Conservation (phyloP, 2,888 invertebrate species). For the Tridacna crocea region DNA sequence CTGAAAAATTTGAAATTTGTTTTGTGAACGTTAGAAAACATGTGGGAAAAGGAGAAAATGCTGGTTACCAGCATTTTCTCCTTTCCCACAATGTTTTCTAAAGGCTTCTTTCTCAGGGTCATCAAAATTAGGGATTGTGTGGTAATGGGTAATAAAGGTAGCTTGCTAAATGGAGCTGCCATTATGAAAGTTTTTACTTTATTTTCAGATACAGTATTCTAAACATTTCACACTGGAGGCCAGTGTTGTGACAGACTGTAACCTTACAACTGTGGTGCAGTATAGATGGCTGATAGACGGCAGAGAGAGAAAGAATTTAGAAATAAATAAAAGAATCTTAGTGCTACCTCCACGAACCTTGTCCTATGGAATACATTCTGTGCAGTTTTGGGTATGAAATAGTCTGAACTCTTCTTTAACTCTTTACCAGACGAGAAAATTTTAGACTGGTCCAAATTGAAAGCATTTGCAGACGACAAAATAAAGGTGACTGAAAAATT, state of each 20-base stretch:
- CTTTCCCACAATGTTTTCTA: background rate
- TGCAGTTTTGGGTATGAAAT: constrained; percentile 73
- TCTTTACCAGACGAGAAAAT: too few species aligned
- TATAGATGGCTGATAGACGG: constrained; percentile 74
- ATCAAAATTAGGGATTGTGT: too few species aligned
- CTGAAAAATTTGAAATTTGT: too few species aligned
- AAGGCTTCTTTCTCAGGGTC: background rate
- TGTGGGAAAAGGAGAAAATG: background rate
- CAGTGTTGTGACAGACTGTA: constrained; percentile 71
- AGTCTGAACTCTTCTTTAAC: background rate
- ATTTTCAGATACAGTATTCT: constrained; percentile 41
- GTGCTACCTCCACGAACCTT: constrained; percentile 73
- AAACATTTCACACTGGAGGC: constrained; percentile 69
- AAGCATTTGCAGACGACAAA: too few species aligned
- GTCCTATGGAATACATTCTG: constrained; percentile 72
- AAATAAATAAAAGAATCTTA: constrained; percentile 63
- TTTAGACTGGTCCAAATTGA: too few species aligned
- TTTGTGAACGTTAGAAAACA: background rate
- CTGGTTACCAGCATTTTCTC: background rate
- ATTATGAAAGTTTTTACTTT: too few species aligned
- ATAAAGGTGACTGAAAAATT: too few species aligned
- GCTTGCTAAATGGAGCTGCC: too few species aligned
- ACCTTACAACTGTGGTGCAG: constrained; percentile 61
- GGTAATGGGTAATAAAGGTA: too few species aligned
- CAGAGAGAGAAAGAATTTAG: constrained; percentile 29